Evolutionary conservation across 2,797 vertebrate species (phyloP).

Genomic region (Manis crassicaudata): DNA sequence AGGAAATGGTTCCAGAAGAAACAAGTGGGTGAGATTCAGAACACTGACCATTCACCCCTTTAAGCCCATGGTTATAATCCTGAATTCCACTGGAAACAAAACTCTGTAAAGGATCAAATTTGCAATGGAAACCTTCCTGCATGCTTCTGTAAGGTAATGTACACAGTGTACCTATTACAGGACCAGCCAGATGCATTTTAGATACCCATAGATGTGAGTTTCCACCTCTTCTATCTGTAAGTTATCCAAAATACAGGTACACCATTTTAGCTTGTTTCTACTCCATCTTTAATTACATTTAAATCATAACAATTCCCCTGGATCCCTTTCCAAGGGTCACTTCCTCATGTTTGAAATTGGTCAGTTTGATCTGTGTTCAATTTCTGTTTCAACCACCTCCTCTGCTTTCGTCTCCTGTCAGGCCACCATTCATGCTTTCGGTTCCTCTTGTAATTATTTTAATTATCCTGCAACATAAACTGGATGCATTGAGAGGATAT

Average conservation of each 20-base stretch:
- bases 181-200: neutral
- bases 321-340: slow-evolving; percentile 9
- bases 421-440: neutral
- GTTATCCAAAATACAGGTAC: neutral
- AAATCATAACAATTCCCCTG: neutral
- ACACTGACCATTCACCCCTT: neutral
- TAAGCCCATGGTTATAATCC: neutral
- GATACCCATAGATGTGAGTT: neutral
- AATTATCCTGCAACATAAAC: slow-evolving; percentile 36
- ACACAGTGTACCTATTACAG: neutral
- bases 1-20: neutral
- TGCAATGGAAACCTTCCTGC: neutral
- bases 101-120: neutral
- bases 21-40: neutral
- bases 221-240: neutral
- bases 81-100: neutral
- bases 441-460: slow-evolving; percentile 50
- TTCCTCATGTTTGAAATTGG: slow-evolving; percentile 34
- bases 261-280: neutral
- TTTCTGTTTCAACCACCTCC: neutral
- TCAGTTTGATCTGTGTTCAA: neutral
- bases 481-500: neutral
- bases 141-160: neutral
- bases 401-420: neutral
- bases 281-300: slow-evolving; percentile 23